phyloP scores from a whole-genome alignment of 2,113 vertebrate genomes.

The Chaetura pelagica region DNA sequence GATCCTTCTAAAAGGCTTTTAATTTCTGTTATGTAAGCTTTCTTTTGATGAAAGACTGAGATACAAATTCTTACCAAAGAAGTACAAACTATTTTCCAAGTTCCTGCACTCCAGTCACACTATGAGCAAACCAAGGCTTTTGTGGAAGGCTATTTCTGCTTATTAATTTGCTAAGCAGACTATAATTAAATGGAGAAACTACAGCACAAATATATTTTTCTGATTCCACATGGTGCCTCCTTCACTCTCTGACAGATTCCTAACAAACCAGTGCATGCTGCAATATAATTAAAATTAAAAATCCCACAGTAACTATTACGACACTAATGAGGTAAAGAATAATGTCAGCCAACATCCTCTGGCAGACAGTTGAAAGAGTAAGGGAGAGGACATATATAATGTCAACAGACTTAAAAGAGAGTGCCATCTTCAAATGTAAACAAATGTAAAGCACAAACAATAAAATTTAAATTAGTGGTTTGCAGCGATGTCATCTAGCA shows the following conservation, averaged over 20 bases:
- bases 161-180: background rate
- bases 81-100: background rate
- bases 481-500: background rate
- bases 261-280: background rate
- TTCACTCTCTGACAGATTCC: background rate
- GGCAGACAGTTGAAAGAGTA: background rate
- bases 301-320: background rate
- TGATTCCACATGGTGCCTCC: background rate
- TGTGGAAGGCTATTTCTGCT: background rate
- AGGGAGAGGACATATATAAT: background rate
- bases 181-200: background rate
- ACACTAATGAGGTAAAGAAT: background rate
- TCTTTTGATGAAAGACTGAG: background rate
- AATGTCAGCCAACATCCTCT: background rate
- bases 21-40: background rate
- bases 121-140: background rate
- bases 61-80: background rate
- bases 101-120: background rate
- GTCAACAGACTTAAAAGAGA: background rate
- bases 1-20: background rate
- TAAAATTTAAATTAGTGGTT: slow-evolving; percentile 6
- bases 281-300: background rate
- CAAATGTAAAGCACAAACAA: background rate
- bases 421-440: background rate
- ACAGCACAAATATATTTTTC: background rate